These are phyloP conservation scores for Bellardia bayeri DNA, from an alignment of 2,888 invertebrate genomes.

Conservation along the genomic window DNA sequence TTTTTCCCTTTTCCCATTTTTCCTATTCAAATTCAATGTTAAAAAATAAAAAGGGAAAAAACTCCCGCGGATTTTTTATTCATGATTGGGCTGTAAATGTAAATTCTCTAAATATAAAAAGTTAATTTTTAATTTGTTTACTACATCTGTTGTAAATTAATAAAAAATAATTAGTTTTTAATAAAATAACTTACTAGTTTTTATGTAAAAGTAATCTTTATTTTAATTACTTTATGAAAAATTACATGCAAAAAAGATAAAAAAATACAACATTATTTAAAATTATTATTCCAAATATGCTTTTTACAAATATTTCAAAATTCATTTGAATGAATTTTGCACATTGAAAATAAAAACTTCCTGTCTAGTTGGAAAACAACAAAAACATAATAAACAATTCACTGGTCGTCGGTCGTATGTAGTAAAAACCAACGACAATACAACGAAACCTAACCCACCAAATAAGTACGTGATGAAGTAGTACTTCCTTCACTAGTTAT, in stretches of 20 bases:
- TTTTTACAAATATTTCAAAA: background rate
- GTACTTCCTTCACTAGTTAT: conserved; percentile 31
- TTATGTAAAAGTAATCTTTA: background rate
- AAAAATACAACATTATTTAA: background rate
- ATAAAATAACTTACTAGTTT: background rate
- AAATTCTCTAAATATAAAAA: too few relatives aligned
- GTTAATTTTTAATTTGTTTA: too few relatives aligned
- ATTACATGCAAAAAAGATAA: conserved; percentile 32
- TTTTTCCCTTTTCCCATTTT: too few relatives aligned
- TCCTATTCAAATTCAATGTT: too few relatives aligned
- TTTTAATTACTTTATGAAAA: background rate
- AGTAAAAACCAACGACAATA: background rate
- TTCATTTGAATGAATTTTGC: background rate
- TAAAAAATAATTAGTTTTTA: too few relatives aligned
- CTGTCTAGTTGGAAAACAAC: conserved; percentile 26
- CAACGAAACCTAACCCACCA: conserved; percentile 20
- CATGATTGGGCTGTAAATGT: too few relatives aligned
- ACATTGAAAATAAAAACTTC: conserved; percentile 36
- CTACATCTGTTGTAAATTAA: too few relatives aligned
- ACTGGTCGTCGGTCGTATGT: too few relatives aligned
- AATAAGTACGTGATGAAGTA: conserved; percentile 37
- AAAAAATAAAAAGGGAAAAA: too few relatives aligned
- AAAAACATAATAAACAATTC: background rate
- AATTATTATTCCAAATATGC: background rate
- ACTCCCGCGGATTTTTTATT: too few relatives aligned